phyloP scores from a whole-genome alignment of 37 sponge, comb jelly and placozoan species.

The Chondrilla cf. caribensis region DNA sequence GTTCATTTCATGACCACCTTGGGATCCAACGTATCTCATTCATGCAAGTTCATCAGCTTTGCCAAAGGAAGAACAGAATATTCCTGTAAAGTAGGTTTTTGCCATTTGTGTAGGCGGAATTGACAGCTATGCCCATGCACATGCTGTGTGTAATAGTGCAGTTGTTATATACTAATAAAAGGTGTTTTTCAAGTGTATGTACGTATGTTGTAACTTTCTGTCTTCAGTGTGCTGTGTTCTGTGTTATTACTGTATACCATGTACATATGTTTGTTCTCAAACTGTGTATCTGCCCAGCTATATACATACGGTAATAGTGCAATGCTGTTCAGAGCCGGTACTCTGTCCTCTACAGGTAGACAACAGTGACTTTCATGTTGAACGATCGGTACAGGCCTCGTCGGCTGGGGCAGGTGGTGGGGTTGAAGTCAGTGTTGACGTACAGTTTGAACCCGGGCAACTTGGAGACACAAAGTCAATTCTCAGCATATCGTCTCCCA shows the following conservation, averaged over 20 bases:
- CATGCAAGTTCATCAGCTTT: constrained; percentile 75
- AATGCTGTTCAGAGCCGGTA: too few relatives aligned
- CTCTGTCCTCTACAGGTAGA: constrained; percentile 67
- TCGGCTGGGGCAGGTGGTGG: constrained; percentile 78
- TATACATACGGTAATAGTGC: too few relatives aligned
- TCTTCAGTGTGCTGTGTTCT: too few relatives aligned
- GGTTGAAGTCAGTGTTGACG: constrained; percentile 85
- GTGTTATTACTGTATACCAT: too few relatives aligned
- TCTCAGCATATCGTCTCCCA: constrained; percentile 77
- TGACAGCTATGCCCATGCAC: too few relatives aligned
- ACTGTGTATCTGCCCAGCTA: too few relatives aligned
- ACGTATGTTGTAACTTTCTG: too few relatives aligned
- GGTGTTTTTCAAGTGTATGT: too few relatives aligned
- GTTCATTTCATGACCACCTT: constrained; percentile 81
- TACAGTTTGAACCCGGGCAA: constrained; percentile 87
- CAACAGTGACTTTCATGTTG: constrained; percentile 86
- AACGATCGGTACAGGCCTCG: constrained; percentile 79
- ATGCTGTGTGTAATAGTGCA: too few relatives aligned
- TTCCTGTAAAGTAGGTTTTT: constrained; percentile 70
- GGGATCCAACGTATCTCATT: constrained; percentile 70
- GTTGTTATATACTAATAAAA: too few relatives aligned
- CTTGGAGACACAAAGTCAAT: constrained; percentile 83
- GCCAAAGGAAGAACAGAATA: constrained; percentile 91
- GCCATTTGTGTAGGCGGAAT: neutral
- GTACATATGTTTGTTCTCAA: too few relatives aligned